Base-by-base conservation (phyloP, 2,888 invertebrate species). In the Archips xylosteana region DNA sequence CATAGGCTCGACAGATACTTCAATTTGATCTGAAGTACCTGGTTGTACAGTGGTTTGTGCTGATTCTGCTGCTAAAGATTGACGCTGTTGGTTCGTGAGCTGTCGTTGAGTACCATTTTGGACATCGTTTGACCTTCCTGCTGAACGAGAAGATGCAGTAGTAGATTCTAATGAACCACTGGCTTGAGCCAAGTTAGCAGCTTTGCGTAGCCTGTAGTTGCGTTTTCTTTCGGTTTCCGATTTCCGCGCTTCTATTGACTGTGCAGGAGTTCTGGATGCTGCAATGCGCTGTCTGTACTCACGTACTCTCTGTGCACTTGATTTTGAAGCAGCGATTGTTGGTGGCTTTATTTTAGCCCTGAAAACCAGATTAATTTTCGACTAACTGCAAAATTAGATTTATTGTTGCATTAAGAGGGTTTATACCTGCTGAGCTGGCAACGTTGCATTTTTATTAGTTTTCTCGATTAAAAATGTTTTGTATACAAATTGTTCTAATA, bases 241-340 rank as follows among this genome's bases (percentile, higher is more conserved):
- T 80, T 81, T 76, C 59, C 78, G 80, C 59, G 77, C 78, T 77
- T 79, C 81, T 49, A 54, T 47, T 66, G 75, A 77, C 78, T 82
- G 79, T 51, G 73, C 80, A 78, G 79, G 75, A 80, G 82, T 83
- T 81, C 79, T 83, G 60, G 81, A 77, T 78, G 80, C 81, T 76
- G 80, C 77, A 1, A 78, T 77, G 69, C 83, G 84, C 79, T 80
- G 80, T 82, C 84, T 81, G 80, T 83, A 83, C 77, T 80, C 81
- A 75, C 81, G 81, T 79, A 81, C 80, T 80, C 65, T 78, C 45
- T 81, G 81, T 61, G 83, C 82, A 8, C 76, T 80, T 42, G 74
- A 64, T 60, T 60, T 60, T 45, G 74, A 73, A 78, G 75, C 75
- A 76, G 75, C 36, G 75, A 73, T 78, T 77, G 76, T 78, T 79